Base-by-base conservation (phyloP, 2,888 invertebrate genomes). In the Diaprepes abbreviatus region DNA sequence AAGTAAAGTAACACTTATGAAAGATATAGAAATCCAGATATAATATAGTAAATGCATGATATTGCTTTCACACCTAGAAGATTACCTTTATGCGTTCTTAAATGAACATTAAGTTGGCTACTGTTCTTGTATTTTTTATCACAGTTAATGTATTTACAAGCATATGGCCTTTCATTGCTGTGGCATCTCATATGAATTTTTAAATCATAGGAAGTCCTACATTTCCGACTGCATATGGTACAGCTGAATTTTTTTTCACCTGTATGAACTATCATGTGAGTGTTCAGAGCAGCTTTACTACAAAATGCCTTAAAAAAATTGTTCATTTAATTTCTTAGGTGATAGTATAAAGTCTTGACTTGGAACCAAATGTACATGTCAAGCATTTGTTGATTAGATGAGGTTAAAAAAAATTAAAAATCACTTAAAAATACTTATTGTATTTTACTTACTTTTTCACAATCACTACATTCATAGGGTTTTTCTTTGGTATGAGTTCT, bases 231-330 rank as follows among this genome's bases (percentile, higher is more conserved):
- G 63, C 79, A 79, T 33, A 74, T 67, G 1, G 75, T 70, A 59
- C 79, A 79, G 10, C 74, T 70, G 59, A 75, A 78, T 64, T 75
- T 79, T 70, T 74, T 74, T 69, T 77, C 76, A 5, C 77, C 78
- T 1, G 79, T 78, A 19, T 79, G 79, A 7, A 78, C 76, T 52
- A 78, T 64, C 67, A 74, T 73, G 63, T 79, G 79, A n/a, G 73
- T 76, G 21, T 77, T 67, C 54, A 79, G 66, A 1, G 77, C 77
- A 55, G 77, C 73, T 59, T 77, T 73, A 65, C 76, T 79, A 2
- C 74, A 71, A 65, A 79, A 79, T 43, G 69, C 63, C 78, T 79
- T 50, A 43, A 75, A 70, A 45, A 55, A n/a, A n/a, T n/a, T n/a
- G n/a, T n/a, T n/a, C n/a, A n/a, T n/a, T n/a, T n/a, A n/a, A n/a